A percentile compares a stretch with the other conserved stretches of the same genome.
Conservation (phyloP, 2,888 invertebrate genomes). For the Rosalia funebris region DNA sequence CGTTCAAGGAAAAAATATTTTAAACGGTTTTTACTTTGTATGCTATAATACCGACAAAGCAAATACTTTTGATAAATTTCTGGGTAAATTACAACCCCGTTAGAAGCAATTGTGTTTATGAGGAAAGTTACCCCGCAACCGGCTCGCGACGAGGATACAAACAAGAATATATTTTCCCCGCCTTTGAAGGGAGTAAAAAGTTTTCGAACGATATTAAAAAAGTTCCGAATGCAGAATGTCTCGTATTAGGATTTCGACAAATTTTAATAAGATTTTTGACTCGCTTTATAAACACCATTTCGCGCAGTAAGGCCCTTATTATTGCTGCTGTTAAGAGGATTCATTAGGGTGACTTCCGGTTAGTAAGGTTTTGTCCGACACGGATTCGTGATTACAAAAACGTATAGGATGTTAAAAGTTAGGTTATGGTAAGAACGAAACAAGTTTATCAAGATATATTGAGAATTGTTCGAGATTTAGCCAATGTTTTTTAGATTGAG, state of each 20-base stretch:
- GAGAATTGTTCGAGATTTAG: no score
- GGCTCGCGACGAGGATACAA: conserved; percentile 1
- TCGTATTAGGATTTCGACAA: conserved; percentile 7
- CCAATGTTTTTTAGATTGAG: no score
- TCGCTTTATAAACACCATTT: background rate
- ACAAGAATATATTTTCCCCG: conserved; percentile 16
- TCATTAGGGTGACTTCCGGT: no score
- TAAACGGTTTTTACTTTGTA: no score
- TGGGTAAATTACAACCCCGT: background rate
- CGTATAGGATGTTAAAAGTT: no score
- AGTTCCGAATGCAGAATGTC: conserved; percentile 3
- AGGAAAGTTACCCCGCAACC: conserved; percentile 5
- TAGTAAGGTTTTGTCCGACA: no score
- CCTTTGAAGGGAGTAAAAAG: conserved; percentile 4
- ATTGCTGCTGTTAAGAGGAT: no score
- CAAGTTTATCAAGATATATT: no score
- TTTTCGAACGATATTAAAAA: conserved; percentile 11
- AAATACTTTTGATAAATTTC: background rate
- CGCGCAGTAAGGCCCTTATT: background rate
- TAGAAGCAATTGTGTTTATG: conserved; percentile 6
- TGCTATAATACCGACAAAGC: no score
- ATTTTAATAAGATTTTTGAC: conserved; percentile 4
- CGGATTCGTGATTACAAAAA: no score
- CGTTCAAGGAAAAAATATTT: no score
- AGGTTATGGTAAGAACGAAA: no score